phyloP scores from a whole-genome alignment of 2,113 vertebrate species.

The Chloropsis cyanopogon region DNA sequence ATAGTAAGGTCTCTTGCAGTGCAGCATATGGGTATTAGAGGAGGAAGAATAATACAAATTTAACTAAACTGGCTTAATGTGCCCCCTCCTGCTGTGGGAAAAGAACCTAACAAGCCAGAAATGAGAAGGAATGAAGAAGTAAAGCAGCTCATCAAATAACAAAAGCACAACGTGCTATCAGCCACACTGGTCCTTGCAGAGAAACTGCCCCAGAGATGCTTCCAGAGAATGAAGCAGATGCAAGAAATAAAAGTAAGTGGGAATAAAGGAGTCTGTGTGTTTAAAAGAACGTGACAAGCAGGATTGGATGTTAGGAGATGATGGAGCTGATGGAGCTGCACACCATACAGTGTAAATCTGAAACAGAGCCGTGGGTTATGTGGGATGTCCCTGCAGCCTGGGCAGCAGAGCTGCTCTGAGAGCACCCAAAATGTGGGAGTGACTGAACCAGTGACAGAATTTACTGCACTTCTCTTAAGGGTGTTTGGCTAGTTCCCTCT shows the following conservation, averaged over 20 bases:
- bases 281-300: background rate
- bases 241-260: background rate
- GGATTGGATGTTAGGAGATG: background rate
- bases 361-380: background rate
- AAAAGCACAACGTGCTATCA: background rate
- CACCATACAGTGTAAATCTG: background rate
- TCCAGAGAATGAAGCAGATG: background rate
- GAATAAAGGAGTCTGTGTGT: background rate
- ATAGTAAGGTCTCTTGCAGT: background rate
- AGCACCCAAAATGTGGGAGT: background rate
- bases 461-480: background rate
- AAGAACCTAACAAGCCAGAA: background rate
- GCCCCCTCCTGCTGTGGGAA: background rate
- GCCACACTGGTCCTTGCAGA: background rate
- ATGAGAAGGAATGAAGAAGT: background rate
- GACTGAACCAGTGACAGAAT: background rate
- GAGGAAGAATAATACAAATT: background rate
- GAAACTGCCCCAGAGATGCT: background rate
- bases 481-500: background rate
- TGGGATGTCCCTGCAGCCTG: background rate
- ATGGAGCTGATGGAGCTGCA: background rate
- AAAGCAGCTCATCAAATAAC: background rate
- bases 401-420: background rate
- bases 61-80: background rate
- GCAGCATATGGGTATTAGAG: background rate